A percentile compares a stretch with the other conserved stretches of the same genome.
These are phyloP conservation scores for Cyclophora punctaria DNA, from an alignment of 2,888 invertebrate species.

Conservation along the genomic window DNA sequence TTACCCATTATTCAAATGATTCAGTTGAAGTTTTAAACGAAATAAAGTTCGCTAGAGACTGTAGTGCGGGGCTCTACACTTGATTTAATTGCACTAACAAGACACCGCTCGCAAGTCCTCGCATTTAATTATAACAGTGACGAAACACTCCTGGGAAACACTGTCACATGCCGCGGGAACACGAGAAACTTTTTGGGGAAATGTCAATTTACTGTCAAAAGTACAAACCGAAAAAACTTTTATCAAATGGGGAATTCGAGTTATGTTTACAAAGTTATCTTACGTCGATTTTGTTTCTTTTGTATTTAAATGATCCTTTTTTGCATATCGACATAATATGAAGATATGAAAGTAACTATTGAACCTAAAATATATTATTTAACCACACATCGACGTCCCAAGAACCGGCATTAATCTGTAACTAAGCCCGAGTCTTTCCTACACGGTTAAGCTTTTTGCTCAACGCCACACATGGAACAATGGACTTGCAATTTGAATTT, in stretches of 20 bases:
- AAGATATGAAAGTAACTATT: too few relatives aligned
- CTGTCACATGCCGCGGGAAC: slow-evolving; percentile 15
- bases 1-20: slow-evolving; percentile 19
- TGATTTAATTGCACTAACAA: slow-evolving; percentile 52
- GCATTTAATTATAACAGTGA: slow-evolving; percentile 43
- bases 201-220: background rate
- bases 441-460: slow-evolving; percentile 51
- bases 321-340: too few relatives aligned
- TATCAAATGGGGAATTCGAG: background rate
- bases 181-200: slow-evolving; percentile 12
- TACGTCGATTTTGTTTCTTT: too few relatives aligned
- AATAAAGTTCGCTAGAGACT: slow-evolving; percentile 25
- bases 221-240: background rate
- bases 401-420: slow-evolving; percentile 38
- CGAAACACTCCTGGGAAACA: slow-evolving; percentile 25
- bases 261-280: too few relatives aligned
- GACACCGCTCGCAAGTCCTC: slow-evolving; percentile 34
- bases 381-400: slow-evolving; percentile 13
- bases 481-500: slow-evolving; percentile 54
- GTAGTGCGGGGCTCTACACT: slow-evolving; percentile 23
- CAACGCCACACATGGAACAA: slow-evolving; percentile 42
- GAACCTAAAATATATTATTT: too few relatives aligned
- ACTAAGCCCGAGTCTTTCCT: slow-evolving; percentile 35
- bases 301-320: background rate
- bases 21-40: slow-evolving; percentile 27